Evolutionary conservation across 2,888 invertebrate genomes (phyloP).

Genomic region (Latrodectus elegans): DNA sequence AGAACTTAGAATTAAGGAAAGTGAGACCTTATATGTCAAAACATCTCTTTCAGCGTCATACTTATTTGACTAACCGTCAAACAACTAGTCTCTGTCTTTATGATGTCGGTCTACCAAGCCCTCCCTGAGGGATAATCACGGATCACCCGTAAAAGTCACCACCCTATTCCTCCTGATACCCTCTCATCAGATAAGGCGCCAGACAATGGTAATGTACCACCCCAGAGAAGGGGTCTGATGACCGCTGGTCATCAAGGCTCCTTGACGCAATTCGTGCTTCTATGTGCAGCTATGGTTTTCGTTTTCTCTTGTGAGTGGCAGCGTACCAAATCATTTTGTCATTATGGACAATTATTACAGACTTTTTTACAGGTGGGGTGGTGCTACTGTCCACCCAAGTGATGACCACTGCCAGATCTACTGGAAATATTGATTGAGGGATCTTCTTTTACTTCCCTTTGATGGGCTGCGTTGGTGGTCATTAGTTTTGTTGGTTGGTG

Average conservation of each 20-base stretch:
- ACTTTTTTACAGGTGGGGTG: conserved; percentile 12
- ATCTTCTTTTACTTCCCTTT: conserved; percentile 1
- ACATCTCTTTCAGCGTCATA: conserved; percentile 34
- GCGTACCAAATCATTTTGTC: conserved; percentile 57
- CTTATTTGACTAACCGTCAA: conserved; percentile 6
- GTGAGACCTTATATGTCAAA: conserved; percentile 66
- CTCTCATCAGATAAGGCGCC: conserved; percentile 55
- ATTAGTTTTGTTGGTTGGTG: conserved; percentile 7
- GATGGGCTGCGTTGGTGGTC: conserved; percentile 44
- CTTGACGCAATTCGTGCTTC: not conserved
- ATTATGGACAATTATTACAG: conserved; percentile 47
- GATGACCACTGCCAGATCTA: not conserved
- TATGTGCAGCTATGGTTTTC: not conserved
- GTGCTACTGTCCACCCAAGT: conserved; percentile 1
- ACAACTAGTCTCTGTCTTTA: not conserved
- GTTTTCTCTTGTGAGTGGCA: conserved; percentile 4
- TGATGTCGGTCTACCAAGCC: not conserved
- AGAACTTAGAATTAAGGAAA: conserved; percentile 21
- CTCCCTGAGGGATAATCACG: conserved; percentile 34
- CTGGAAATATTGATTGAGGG: conserved; percentile 14
- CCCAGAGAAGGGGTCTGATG: conserved; percentile 18
- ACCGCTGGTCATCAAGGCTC: conserved; percentile 42
- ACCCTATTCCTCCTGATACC: conserved; percentile 23
- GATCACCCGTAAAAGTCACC: not conserved
- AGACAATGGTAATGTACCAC: conserved; percentile 39